Conservation (phyloP, 2,113 vertebrate species). For the Neopipo cinnamomea region DNA sequence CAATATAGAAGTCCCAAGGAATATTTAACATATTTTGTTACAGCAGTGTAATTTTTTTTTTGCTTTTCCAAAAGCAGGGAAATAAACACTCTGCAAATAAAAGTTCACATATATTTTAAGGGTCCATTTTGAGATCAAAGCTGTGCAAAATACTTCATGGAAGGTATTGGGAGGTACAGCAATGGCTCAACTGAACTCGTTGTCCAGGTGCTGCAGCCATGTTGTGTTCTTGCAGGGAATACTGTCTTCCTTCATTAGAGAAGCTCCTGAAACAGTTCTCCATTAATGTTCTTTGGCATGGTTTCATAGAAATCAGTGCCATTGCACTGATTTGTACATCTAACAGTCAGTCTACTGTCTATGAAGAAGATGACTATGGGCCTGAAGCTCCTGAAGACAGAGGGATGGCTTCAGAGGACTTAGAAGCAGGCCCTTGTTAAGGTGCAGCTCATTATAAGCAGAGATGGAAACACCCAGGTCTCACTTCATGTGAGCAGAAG, state of each 20-base stretch:
- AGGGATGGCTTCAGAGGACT: background rate
- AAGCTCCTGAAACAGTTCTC: background rate
- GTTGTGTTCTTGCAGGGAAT: background rate
- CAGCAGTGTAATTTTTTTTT: background rate
- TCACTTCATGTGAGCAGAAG: background rate
- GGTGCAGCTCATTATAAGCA: background rate
- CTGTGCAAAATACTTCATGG: background rate
- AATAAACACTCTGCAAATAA: background rate
- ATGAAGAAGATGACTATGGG: background rate
- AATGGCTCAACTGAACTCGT: background rate
- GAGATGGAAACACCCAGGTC: background rate
- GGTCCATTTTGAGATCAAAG: background rate
- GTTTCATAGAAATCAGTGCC: fast-evolving
- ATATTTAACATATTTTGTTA: background rate
- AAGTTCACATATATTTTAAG: background rate
- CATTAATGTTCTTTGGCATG: background rate
- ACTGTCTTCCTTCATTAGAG: background rate
- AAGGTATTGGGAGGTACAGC: background rate
- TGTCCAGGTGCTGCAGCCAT: background rate
- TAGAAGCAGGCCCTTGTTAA: background rate
- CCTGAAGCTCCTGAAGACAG: background rate
- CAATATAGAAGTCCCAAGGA: background rate
- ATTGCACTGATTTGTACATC: background rate
- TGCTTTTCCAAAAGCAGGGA: background rate
- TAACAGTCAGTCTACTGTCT: fast-evolving